Base-by-base conservation (phyloP, 64 coral and sea anemone genomes). In the Actinia equina region DNA sequence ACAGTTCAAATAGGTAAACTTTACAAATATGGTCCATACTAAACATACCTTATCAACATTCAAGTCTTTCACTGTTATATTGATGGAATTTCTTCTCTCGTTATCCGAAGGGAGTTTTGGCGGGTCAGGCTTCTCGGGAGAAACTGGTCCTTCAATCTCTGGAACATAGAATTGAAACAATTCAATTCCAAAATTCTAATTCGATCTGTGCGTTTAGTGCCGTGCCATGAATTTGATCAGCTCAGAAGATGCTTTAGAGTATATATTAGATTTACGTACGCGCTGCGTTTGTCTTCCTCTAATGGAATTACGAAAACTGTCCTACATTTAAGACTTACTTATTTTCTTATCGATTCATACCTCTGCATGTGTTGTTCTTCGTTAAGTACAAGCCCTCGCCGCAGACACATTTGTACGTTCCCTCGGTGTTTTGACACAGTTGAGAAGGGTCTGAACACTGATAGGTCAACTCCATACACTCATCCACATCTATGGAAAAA, bases 391-490 rank as follows among this genome's bases (percentile, higher is more conserved):
- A 22, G 18, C 77, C 86, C 52, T 74, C 18, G n/a, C 82, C 86
- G 59, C 90, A 92, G 20, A 71, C 59, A 69, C 90, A 92, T 17
- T 88, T 92, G 90, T 92, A 92, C 17, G 90, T 82, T n/a, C 90
- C 90, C 11, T 62, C 58, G 52, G 62, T 83, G 63, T 92, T 92
- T 14, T 77, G 18, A n/a, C 90, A 92, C 20, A 53, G 82, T n/a
- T 87, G 90, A 11, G 62, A 71, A 15, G 77, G 44, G 77, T 92
- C 90, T 3, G 85, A 64, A 19, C 90, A 92, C 23, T 88, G 82
- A 46, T 44, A 92, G 26, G 43, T 52, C 3, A 71, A 84, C 49
- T 81, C 78, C 2, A 92, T 18, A 26, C 90, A 92, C 45, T 92
- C 90, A 15, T 92, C 86, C 17, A 92, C 53, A 67, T 92, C 90